Evolutionary conservation across 2,888 invertebrate genomes (phyloP), one percentile per base, ranked within the genome.

Genomic region (Ophion costatus): DNA sequence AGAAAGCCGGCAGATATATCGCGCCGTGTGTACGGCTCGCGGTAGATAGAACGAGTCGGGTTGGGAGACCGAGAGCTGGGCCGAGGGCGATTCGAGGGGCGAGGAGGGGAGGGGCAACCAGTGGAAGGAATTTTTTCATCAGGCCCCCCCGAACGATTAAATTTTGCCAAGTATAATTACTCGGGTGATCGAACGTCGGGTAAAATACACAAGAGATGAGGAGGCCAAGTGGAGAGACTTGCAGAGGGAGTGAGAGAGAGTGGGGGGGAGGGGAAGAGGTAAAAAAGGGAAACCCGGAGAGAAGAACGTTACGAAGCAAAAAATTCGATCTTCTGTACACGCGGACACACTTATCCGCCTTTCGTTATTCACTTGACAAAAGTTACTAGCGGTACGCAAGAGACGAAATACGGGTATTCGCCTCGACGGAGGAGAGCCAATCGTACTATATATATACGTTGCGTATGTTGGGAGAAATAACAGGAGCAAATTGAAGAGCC

Each of bases 131-230:
- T 92, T 92, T 81, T 92, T 93, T 92, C 91, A 93, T 92, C 91
- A 90, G 89, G 89, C 88, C 85, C 24, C 24, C 17, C 17, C 51
- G 51, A 17, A 86, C 90, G 92, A 93, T 93, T 92, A 91, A 91
- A 93, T 92, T 91, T 90, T 89, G 91, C 89, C 91, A 90, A 91
- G 93, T 92, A 57, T 71, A 92, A 92, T 93, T 92, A 92, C 88
- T 86, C 33, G 67, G 73, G 70, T 75, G 78, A 75, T 81, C 84
- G 76, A 70, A 64, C 64, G 51, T 14, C 59, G 51, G 20, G 74
- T 45, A 64, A 51, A 57, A 71, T 63, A 61, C 38, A n/a, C 29
- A 33, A 51, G 61, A 17, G 64, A 75, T 22, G 11, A 33, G 20
- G 64, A 56, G 64, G 29, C 24, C 45, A 38, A 61, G 24, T 33